These are phyloP conservation scores for Cecropterus lyciades DNA, from an alignment of 1,140 invertebrate species.

Conservation along the genomic window DNA sequence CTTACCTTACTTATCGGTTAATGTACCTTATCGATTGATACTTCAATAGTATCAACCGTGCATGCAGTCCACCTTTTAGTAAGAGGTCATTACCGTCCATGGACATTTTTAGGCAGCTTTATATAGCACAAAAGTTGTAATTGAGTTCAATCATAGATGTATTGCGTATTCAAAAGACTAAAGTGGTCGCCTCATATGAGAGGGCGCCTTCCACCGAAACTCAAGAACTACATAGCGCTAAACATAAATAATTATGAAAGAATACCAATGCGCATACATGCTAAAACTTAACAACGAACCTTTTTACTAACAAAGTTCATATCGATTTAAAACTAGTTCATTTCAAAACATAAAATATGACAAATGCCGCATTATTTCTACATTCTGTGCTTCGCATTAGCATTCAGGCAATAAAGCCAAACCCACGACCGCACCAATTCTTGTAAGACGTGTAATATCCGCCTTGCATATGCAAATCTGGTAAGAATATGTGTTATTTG, in stretches of 20 bases:
- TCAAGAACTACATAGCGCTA: too few species aligned
- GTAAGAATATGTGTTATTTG: constrained; percentile 15
- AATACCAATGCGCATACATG: background rate
- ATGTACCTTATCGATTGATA: too few species aligned
- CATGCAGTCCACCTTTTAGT: too few species aligned
- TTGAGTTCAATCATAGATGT: too few species aligned
- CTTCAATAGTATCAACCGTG: too few species aligned
- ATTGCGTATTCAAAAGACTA: too few species aligned
- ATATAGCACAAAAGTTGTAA: too few species aligned
- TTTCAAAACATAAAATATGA: constrained; percentile 38
- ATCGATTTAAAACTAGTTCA: constrained; percentile 21
- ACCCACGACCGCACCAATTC: constrained; percentile 32
- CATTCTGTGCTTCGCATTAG: constrained; percentile 26
- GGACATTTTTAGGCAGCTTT: too few species aligned
- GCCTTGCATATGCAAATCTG: constrained; percentile 33
- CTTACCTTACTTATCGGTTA: too few species aligned
- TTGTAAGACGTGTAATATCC: constrained; percentile 23
- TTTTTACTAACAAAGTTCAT: constrained; percentile 12
- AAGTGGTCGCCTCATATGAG: too few species aligned
- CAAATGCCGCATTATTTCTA: constrained; percentile 33
- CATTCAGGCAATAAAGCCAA: constrained; percentile 33
- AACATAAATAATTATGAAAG: background rate
- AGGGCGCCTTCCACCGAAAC: too few species aligned
- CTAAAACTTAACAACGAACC: constrained; percentile 4
- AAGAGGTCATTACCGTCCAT: too few species aligned